phyloP scores from a whole-genome alignment of 2,888 invertebrate genomes.

The Megaustenia siamemsis region DNA sequence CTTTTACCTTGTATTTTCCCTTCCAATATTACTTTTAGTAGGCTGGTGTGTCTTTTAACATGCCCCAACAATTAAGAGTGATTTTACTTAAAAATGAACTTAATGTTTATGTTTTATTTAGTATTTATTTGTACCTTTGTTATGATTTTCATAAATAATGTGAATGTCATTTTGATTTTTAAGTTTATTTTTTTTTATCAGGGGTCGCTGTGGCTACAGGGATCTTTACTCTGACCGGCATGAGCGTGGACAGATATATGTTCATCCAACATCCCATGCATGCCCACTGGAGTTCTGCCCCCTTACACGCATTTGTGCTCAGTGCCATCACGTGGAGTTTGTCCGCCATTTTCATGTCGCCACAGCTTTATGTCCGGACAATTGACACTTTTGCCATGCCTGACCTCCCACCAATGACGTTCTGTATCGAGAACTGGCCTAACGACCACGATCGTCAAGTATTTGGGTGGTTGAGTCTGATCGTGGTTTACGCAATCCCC shows the following conservation, averaged over 20 bases:
- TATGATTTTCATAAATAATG: no score
- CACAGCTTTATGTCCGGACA: conserved; percentile 72
- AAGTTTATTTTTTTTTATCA: conserved; percentile 52
- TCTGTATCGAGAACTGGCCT: conserved; percentile 77
- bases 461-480: conserved; percentile 73
- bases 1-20: no score
- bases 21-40: no score
- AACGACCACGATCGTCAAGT: conserved; percentile 67
- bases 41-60: no score
- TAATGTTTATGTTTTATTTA: no score
- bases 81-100: no score
- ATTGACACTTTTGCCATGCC: conserved; percentile 66
- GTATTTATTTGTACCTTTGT: no score
- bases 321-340: conserved; percentile 72
- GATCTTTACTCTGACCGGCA: conserved; percentile 88
- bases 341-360: conserved; percentile 72
- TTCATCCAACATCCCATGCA: conserved; percentile 86
- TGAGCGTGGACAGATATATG: conserved; percentile 89
- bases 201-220: conserved; percentile 88
- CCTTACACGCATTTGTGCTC: conserved; percentile 64
- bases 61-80: no score
- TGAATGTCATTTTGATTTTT: no score
- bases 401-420: conserved; percentile 65
- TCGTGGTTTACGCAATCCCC: conserved; percentile 79
- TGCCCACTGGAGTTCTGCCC: conserved; percentile 65